phyloP scores from a whole-genome alignment of 2,888 invertebrate genomes.

The Drosophila maculinotata region DNA sequence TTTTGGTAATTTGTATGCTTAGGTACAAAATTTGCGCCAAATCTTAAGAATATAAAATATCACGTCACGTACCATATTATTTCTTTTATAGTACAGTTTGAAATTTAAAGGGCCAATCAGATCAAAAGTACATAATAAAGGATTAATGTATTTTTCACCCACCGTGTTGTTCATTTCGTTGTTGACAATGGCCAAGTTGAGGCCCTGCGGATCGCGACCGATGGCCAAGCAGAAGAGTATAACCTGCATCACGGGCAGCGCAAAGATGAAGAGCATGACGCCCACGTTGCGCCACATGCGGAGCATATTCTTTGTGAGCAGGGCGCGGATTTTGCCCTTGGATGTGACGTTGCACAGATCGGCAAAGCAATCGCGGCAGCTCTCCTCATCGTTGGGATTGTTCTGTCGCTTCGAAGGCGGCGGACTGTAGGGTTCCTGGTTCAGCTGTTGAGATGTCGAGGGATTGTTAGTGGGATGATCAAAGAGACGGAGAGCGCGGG shows the following conservation, averaged over 20 bases:
- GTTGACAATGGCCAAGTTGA: slow-evolving; percentile 92
- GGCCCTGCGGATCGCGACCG: slow-evolving; percentile 93
- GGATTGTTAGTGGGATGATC: neutral
- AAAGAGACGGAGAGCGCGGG: no score
- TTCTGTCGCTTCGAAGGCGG: slow-evolving; percentile 78
- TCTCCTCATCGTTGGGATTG: slow-evolving; percentile 81
- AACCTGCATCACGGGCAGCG: slow-evolving; percentile 96
- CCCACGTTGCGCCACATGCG: slow-evolving; percentile 97
- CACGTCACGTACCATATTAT: no score
- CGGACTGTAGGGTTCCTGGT: slow-evolving; percentile 82
- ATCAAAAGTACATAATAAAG: no score
- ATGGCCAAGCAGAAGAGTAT: slow-evolving; percentile 97
- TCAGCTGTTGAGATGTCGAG: slow-evolving; percentile 66
- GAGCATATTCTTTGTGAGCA: slow-evolving; percentile 94
- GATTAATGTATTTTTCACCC: slow-evolving; percentile 16
- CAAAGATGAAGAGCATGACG: slow-evolving; percentile 97
- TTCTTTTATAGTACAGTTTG: no score
- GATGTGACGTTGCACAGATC: slow-evolving; percentile 87
- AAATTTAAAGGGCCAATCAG: no score
- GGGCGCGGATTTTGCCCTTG: slow-evolving; percentile 93
- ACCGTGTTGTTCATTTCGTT: slow-evolving; percentile 87
- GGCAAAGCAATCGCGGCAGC: slow-evolving; percentile 81
- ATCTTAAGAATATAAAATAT: no score
- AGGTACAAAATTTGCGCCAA: no score
- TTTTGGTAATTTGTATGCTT: no score